These are phyloP conservation scores for Willisornis vidua DNA, from an alignment of 2,113 vertebrate species.

Conservation along the genomic window DNA sequence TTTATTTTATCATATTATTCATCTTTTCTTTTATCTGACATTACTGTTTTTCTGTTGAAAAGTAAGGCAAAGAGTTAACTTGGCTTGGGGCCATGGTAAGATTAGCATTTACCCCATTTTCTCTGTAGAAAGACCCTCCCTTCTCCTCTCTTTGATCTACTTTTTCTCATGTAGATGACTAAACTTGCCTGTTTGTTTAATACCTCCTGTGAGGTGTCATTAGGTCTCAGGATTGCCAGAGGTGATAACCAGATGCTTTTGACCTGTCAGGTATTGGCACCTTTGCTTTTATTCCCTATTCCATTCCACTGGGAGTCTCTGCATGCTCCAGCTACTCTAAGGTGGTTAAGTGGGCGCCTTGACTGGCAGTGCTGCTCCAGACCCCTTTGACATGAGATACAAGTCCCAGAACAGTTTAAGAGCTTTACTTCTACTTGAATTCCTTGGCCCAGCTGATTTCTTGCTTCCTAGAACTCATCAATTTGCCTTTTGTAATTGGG, in stretches of 20 bases:
- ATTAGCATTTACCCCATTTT: background rate
- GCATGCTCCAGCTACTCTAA: background rate
- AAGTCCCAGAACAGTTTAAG: background rate
- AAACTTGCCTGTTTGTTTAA: background rate
- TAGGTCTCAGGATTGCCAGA: background rate
- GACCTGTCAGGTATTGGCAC: background rate
- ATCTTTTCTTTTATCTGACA: background rate
- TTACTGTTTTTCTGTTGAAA: background rate
- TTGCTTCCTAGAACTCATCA: background rate
- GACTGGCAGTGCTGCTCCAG: background rate
- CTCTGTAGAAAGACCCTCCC: background rate
- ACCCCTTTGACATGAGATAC: background rate
- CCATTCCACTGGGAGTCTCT: background rate
- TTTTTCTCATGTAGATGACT: background rate
- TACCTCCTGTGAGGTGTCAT: background rate
- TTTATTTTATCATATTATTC: background rate
- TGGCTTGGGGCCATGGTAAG: background rate
- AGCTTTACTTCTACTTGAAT: background rate
- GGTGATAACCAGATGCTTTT: background rate
- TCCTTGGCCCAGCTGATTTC: background rate
- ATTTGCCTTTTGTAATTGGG: background rate
- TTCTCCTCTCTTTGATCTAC: background rate
- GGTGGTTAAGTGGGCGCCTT: background rate
- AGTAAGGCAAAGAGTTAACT: background rate
- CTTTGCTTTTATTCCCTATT: background rate